Conservation (phyloP, 2,113 vertebrate genomes). For the Rhinogobius similis region DNA sequence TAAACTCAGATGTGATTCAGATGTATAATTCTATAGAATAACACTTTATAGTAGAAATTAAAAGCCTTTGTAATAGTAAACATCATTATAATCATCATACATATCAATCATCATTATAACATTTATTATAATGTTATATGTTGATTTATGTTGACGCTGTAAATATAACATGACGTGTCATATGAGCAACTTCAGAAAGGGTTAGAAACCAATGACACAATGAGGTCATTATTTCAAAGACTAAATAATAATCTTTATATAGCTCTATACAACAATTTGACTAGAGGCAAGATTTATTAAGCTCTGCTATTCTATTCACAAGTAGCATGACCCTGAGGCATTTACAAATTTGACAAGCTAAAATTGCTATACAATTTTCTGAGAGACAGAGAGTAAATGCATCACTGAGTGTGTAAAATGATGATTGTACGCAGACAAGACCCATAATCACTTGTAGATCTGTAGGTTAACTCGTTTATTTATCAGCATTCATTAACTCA, state of each 20-base stretch:
- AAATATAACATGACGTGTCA: too few species aligned
- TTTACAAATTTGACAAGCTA: not conserved
- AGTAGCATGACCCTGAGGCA: not conserved
- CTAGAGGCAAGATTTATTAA: too few species aligned
- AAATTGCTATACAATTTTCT: not conserved
- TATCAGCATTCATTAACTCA: not conserved
- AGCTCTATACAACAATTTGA: not conserved
- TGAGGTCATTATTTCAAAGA: not conserved
- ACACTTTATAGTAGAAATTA: not conserved
- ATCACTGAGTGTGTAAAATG: too few species aligned
- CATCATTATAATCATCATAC: too few species aligned
- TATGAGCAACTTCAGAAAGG: too few species aligned
- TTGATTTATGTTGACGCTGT: too few species aligned
- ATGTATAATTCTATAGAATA: conserved; percentile 1
- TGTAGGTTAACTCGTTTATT: too few species aligned
- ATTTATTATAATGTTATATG: too few species aligned
- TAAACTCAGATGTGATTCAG: not conserved
- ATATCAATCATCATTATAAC: too few species aligned
- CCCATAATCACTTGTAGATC: too few species aligned
- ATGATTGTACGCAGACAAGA: not conserved
- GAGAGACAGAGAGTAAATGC: not conserved
- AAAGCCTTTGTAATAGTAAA: too few species aligned
- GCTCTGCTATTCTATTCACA: not conserved
- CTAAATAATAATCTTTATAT: not conserved
- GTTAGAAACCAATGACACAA: too few species aligned